Base-by-base conservation (phyloP, 2,797 vertebrate genomes). In the Anabacerthia variegaticeps region DNA sequence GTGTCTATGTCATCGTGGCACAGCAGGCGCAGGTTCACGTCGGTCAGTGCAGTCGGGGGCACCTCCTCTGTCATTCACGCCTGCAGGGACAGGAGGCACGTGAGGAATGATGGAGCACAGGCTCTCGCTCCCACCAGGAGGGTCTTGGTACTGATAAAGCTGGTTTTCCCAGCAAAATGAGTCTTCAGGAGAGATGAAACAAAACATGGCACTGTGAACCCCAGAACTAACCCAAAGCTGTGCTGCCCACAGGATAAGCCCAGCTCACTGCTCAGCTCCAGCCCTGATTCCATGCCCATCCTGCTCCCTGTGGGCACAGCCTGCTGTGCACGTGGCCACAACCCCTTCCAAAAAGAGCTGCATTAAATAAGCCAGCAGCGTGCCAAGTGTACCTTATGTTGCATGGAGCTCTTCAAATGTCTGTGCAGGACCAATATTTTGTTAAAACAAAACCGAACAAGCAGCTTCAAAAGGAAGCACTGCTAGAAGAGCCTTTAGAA, bases 51-150 rank as follows among this genome's bases (percentile, higher is more conserved):
- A 93, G 98, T 98, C 98, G 98, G 98, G 83, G 99, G 98, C 98
- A 99, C 99, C 97, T 99, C 99, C 98, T 99, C 99, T 98, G 99
- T 99, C 99, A 99, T 99, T 99, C 99, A 99, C 99, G 95, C 99
- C 99, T 99, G 96, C n/a, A 82, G 81, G 68, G 52, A 61, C 82
- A 91, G 76, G 34, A 72, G 71, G 16, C 23, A 12, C 2, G 0
- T 90, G 17, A 94, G 79, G 30, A 46, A 44, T 0, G 30, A 44
- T 4, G 44, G 41, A 44, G 41, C 20, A 9, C 63, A 10, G 77
- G 24, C 2, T 12, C 69, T 34, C 36, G 54, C 14, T 19, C 80
- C 16, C 90, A 56, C 62, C 68, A 37, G 14, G 8, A 36, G 36
- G 16, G 8, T 28, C 48, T 56, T 14, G 1, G 7, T 6, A 3